Evolutionary conservation across 2,888 invertebrate genomes (phyloP).

Genomic region (Autographa gamma): DNA sequence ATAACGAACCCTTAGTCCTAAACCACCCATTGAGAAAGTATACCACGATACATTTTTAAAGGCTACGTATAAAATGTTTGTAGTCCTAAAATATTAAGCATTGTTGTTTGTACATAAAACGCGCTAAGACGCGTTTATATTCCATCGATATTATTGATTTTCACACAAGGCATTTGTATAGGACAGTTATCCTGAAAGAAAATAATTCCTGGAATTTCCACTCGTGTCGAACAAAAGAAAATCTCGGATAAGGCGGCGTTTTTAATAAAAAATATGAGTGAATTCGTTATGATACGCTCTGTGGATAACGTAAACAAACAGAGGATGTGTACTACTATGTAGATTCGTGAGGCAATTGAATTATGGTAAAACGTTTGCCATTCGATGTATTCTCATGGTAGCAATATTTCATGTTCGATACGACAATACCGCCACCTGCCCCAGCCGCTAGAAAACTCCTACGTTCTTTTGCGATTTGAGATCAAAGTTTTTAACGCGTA

Average conservation of each 20-base stretch:
- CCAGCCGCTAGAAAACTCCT: background rate
- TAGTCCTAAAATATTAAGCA: background rate
- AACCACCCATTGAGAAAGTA: background rate
- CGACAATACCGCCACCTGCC: slow-evolving; percentile 9
- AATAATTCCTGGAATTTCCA: slow-evolving; percentile 4
- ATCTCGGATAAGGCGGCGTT: background rate
- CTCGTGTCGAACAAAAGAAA: slow-evolving; percentile 5
- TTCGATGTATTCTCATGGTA: slow-evolving; percentile 9
- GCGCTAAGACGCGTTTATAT: background rate
- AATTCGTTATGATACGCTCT: slow-evolving; percentile 3
- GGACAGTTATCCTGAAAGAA: slow-evolving; percentile 4
- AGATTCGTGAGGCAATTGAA: slow-evolving; percentile 8
- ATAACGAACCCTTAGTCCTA: background rate
- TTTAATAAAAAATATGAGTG: background rate
- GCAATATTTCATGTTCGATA: slow-evolving; percentile 9
- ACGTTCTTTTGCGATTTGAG: slow-evolving; percentile 5
- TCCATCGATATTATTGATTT: slow-evolving; percentile 1
- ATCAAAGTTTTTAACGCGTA: slow-evolving; percentile 2
- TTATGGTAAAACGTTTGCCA: slow-evolving; percentile 10
- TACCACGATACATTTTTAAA: background rate
- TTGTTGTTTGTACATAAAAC: background rate
- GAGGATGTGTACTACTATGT: slow-evolving; percentile 6
- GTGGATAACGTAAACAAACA: slow-evolving; percentile 4
- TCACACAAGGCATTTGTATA: slow-evolving; percentile 1
- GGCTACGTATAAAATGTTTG: too few species aligned